Base-by-base conservation (phyloP, 2,888 invertebrate genomes). In the Lycophotia porphyrea region DNA sequence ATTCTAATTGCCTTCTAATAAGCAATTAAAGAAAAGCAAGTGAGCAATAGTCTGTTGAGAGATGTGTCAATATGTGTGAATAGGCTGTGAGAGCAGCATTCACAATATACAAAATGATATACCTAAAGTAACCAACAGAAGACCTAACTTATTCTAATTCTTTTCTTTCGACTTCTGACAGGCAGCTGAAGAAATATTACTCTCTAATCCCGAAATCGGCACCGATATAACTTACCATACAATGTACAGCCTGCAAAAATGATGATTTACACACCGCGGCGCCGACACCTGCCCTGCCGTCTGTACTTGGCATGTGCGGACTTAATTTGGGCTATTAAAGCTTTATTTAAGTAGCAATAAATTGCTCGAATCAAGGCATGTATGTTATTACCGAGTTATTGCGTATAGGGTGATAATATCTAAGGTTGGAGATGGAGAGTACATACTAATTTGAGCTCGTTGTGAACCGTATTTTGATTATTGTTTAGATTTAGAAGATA, bases 281-380 rank as follows among this genome's bases (percentile, higher is more conserved):
- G 75, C 74, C 58, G 18, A 74, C 87, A 87, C 87, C 87, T 87
- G 88, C 84, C 87, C 39, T 75, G 81, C 75, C 74, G 76, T 64
- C 81, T 63, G 77, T 88, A 87, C 76, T 73, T 81, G 82, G 88
- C 87, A 88, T 88, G 81, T 84, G 88, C 79, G 61, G 70, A 84
- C 77, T 78, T 84, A 86, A 87, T 86, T 81, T 63, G 44, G 49
- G 69, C 74, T 78, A 74, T 86, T 88, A 79, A 79, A 47, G 49
- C 82, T 74, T 73, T 67, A 72, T 84, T 78, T 73, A 71, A 77
- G 70, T 81, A 74, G 65, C 85, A 66, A 81, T 81, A 78, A 84
- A 86, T 86, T 76, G 83, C 58, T 24, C 27, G 47, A 84, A 70
- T 81, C 72, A 64, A 68, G 27, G 55, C 81, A 49, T 75, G 71